These are phyloP conservation scores for Colaptes auratus DNA, from an alignment of 2,113 vertebrate species.

Conservation along the genomic window DNA sequence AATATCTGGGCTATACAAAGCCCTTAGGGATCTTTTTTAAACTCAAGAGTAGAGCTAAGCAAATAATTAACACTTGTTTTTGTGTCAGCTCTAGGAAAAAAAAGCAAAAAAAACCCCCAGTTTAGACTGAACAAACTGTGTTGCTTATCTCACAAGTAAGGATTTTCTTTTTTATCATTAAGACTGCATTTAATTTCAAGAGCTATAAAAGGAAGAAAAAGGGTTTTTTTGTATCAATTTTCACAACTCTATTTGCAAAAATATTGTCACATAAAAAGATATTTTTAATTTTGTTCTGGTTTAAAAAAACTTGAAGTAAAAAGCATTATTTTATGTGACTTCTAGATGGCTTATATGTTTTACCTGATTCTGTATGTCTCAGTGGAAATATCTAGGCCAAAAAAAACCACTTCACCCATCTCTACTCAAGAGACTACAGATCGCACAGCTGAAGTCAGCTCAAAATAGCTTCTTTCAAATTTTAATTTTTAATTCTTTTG, in stretches of 20 bases:
- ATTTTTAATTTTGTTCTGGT: background rate
- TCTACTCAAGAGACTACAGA: background rate
- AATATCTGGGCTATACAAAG: background rate
- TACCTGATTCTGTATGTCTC: background rate
- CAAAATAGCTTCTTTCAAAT: background rate
- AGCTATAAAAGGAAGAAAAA: background rate
- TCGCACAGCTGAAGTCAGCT: background rate
- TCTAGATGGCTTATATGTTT: background rate
- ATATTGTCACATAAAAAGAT: background rate
- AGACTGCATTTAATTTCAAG: background rate
- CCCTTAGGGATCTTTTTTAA: background rate
- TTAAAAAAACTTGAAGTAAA: background rate
- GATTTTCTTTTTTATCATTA: background rate
- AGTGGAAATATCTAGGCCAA: background rate
- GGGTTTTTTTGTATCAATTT: background rate
- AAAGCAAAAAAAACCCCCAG: background rate
- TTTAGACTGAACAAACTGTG: background rate
- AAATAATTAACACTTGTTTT: background rate
- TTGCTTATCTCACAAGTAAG: background rate
- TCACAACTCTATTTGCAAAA: background rate
- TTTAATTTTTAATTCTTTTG: background rate
- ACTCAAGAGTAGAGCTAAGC: background rate
- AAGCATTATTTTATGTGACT: background rate
- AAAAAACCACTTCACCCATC: background rate
- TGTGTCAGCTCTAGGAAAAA: background rate